Base-by-base conservation (phyloP, 2,888 invertebrate genomes). In the Alloplasta piceator region DNA sequence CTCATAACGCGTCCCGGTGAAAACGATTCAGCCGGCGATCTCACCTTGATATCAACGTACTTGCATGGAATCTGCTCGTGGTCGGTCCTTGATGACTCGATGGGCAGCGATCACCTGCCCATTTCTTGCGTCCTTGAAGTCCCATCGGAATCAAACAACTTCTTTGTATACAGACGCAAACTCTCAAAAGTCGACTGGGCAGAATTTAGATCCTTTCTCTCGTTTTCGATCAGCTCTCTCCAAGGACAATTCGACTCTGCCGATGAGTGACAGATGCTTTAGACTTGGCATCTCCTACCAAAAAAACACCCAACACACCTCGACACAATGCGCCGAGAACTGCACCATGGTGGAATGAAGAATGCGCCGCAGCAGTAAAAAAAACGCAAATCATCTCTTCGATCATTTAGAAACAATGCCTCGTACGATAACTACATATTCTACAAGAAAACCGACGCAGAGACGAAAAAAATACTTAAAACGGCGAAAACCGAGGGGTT, bases 91-190 rank as follows among this genome's bases (percentile, higher is more conserved):
- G 73, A 9, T 36, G 26, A 78, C 7, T 64, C 72, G 10, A 9
- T 61, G 14, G 5, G 12, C 1, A 72, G 66, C 4, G 78, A 78
- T 5, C 78, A 78, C 39, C 61, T 26, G n/a, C 72, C 66, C 4
- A 60, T 66, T 36, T 26, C 26, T 26, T 2, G 1, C 3, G 1
- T 26, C 1, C 26, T 74, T 0, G 16, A 5, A 38, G 46, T 46
- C n/a, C 16, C 14, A 6, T 6, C 7, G 38, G 12, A 26, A 3
- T 52, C 38, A 7, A 14, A 10, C 55, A 16, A 5, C 0, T 26
- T 55, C 36, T 14, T 55, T 26, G 26, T 5, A 4, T 7, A 55
- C 7, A 26, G 9, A 6, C 36, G n/a, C n/a, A 48, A 48, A 0
- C 48, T 48, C 48, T 0, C 7, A 2, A 48, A 48, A 3, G 12